Evolutionary conservation across 2,888 invertebrate species (phyloP).

Genomic region (Chrysodeixis includens): DNA sequence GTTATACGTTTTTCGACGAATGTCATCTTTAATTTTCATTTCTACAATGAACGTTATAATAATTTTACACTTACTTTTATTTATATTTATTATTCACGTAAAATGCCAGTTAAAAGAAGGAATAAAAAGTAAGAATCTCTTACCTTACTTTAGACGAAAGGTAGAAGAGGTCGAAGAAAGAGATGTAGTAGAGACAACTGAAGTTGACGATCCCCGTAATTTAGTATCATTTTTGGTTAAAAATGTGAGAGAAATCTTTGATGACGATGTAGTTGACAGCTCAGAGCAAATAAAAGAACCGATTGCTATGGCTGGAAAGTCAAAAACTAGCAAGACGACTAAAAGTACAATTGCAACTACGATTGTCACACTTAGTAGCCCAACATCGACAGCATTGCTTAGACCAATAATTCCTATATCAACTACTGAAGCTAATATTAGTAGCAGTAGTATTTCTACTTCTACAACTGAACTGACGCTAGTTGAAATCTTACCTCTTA

Average conservation of each 20-base stretch:
- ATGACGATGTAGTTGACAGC: slow-evolving; percentile 58
- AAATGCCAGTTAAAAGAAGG: slow-evolving; percentile 41
- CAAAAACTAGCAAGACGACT: slow-evolving; percentile 27
- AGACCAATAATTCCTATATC: slow-evolving; percentile 28
- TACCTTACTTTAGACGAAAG: slow-evolving; percentile 72
- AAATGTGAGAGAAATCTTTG: slow-evolving; percentile 75
- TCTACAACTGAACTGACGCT: slow-evolving; percentile 43
- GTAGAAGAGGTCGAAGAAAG: slow-evolving; percentile 68
- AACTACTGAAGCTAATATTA: slow-evolving; percentile 40
- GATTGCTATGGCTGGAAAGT: slow-evolving; percentile 3
- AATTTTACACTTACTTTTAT: slow-evolving; percentile 43
- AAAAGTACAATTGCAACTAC: slow-evolving; percentile 23
- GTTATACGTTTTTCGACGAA: background rate
- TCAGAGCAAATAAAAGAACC: slow-evolving; percentile 25
- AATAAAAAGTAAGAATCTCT: slow-evolving; percentile 61
- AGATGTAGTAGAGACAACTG: slow-evolving; percentile 42
- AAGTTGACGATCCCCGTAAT: slow-evolving; percentile 61
- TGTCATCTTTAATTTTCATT: slow-evolving; percentile 29
- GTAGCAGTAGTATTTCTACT: slow-evolving; percentile 44
- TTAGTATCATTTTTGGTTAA: slow-evolving; percentile 73
- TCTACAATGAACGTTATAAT: slow-evolving; percentile 45
- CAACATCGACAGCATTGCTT: slow-evolving; percentile 20
- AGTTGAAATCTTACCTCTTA: slow-evolving; percentile 60
- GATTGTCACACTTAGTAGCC: slow-evolving; percentile 12
- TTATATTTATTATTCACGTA: slow-evolving; percentile 33